A percentile compares a stretch with the other conserved stretches of the same genome.
phyloP scores from a whole-genome alignment of 2,797 vertebrate genomes.

The Falco peregrinus region DNA sequence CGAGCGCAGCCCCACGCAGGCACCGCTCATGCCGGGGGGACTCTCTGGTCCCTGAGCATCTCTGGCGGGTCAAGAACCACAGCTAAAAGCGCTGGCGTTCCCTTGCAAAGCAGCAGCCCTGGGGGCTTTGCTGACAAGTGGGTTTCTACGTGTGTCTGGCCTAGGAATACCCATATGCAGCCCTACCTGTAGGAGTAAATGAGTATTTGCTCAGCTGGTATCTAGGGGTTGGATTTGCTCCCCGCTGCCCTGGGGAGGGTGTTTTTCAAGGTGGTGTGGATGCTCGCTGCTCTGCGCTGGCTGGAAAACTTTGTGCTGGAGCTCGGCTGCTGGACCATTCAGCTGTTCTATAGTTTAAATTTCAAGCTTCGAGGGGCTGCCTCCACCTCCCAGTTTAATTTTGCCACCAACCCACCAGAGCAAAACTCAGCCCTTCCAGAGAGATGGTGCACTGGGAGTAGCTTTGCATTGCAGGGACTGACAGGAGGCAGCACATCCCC shows the following conservation, averaged over 20 bases:
- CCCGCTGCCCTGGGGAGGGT: not conserved
- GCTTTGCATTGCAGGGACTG: rapidly evolving
- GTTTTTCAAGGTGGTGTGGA: not conserved
- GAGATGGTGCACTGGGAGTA: not conserved
- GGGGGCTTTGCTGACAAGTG: not conserved
- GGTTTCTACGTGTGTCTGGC: not conserved
- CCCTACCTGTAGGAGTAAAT: not conserved
- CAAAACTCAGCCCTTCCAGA: not conserved
- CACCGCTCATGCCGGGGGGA: rapidly evolving
- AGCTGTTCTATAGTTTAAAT: not conserved
- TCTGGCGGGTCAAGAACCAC: rapidly evolving
- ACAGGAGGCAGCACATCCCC: not conserved
- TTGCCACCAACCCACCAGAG: not conserved
- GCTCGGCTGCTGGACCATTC: not conserved
- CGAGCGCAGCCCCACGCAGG: not conserved
- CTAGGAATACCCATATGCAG: not conserved
- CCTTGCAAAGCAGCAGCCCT: not conserved
- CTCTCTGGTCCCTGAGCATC: rapidly evolving
- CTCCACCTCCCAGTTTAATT: not conserved
- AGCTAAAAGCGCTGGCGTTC: rapidly evolving
- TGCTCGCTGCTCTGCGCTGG: rapidly evolving
- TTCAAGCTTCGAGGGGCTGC: not conserved
- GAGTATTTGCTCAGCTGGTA: not conserved
- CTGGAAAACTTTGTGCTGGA: not conserved
- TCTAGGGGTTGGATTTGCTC: not conserved